Conservation (phyloP, 2,113 vertebrate genomes). For the Oenanthe melanoleuca region DNA sequence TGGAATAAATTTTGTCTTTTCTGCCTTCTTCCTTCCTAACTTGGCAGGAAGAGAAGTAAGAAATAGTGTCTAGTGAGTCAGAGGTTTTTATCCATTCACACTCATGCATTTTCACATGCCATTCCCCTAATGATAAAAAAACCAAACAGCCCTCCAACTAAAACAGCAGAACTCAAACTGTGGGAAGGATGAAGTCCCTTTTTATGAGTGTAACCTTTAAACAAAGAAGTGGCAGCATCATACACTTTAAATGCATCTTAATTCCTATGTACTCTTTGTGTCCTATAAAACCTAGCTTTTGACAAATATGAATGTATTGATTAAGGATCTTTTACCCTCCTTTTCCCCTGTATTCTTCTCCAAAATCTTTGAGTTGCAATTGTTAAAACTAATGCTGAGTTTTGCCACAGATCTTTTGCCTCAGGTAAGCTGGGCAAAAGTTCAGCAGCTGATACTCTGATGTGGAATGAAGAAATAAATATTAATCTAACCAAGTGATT, state of each 20-base stretch:
- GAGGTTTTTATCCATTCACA: not conserved
- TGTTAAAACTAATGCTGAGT: not conserved
- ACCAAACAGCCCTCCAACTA: fast-evolving
- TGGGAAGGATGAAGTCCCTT: not conserved
- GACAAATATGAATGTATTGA: not conserved
- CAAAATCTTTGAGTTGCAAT: not conserved
- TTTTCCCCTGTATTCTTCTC: not conserved
- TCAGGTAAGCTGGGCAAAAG: not conserved
- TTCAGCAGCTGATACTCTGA: not conserved
- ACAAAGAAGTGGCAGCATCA: not conserved
- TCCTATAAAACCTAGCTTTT: not conserved
- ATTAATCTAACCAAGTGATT: constrained; percentile 26
- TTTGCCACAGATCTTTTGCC: not conserved
- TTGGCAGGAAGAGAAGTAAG: not conserved
- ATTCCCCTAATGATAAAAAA: not conserved
- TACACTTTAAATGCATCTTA: constrained; percentile 49
- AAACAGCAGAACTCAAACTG: not conserved
- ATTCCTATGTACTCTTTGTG: not conserved
- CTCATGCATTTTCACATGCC: not conserved
- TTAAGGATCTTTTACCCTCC: not conserved
- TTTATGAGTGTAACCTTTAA: not conserved
- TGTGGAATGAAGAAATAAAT: constrained; percentile 36
- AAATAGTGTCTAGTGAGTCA: not conserved
- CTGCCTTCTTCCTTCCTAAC: not conserved
- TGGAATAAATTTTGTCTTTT: not conserved